phyloP scores from a whole-genome alignment of 2,797 vertebrate genomes.

The Pseudocheirus occidentalis region DNA sequence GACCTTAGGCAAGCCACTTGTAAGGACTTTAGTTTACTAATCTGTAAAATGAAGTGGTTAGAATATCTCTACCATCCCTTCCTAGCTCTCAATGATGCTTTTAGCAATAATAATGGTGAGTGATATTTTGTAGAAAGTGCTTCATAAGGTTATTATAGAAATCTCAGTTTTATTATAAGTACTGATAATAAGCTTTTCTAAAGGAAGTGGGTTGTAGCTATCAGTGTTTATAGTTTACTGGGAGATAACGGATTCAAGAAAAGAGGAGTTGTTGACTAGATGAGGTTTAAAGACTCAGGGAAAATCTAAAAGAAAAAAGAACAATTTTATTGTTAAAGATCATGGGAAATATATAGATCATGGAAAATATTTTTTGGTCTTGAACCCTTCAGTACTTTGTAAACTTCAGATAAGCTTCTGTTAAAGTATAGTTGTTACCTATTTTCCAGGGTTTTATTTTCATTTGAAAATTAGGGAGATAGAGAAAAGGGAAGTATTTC shows the following conservation, averaged over 20 bases:
- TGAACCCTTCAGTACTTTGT: background rate
- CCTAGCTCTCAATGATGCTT: background rate
- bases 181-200: background rate
- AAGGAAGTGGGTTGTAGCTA: background rate
- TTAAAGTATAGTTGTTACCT: background rate
- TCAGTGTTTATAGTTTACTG: background rate
- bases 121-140: background rate
- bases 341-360: background rate
- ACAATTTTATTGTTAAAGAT: background rate
- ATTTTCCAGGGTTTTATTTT: background rate
- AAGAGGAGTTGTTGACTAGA: background rate
- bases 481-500: background rate
- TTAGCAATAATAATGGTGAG: background rate
- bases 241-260: background rate
- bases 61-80: background rate
- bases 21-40: background rate
- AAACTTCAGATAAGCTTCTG: background rate
- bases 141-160: background rate
- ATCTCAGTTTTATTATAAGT: background rate
- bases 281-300: background rate
- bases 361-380: background rate
- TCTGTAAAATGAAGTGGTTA: background rate
- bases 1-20: background rate
- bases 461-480: background rate
- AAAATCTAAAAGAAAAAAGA: background rate